Base-by-base conservation (phyloP, 2,797 vertebrate species). In the Sciurus vulgaris region DNA sequence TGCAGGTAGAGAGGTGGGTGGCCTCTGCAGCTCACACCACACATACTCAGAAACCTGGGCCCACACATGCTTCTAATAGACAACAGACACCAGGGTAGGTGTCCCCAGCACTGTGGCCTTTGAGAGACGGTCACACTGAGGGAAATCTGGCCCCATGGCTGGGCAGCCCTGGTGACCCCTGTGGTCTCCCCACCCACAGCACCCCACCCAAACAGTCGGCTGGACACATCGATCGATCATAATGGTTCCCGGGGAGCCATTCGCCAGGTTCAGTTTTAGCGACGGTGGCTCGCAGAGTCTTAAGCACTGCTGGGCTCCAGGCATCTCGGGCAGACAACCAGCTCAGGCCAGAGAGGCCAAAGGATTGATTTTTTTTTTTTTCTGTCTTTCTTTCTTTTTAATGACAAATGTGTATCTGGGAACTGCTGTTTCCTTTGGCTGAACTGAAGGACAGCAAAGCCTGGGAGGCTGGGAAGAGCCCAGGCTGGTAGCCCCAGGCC, bases 381-480 rank as follows among this genome's bases (percentile, higher is more conserved):
- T 33, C 89, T 83, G 73, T 96, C 63, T 85, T 91, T 94, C 93
- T 95, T 94, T 61, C 93, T 86, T 91, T 94, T 79, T 90, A 97
- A 97, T 97, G 96, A 92, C 94, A 90, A 95, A 96, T 35, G 89
- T 2, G 13, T 78, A 92, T 97, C 81, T 87, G 89, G 94, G 91
- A 97, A 96, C 81, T 93, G 89, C 87, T 94, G 93, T 90, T 96
- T 97, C 91, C 84, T 92, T 94, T 93, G 65, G 92, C 92, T 78
- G 89, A 88, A 69, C 73, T 67, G 69, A 93, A 86, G 67, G 81
- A 67, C 30, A n/a, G 79, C 49, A 54, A 83, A 73, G 33, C 3
- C 7, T 28, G 30, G 15, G 11, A 33, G 56, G 14, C 1, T 20
- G 26, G 44, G 28, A 41, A 33, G 78, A 74, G 33, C 47, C 28